These are phyloP conservation scores for Brachionus rubens DNA, from an alignment of 1,140 invertebrate genomes.

Conservation along the genomic window DNA sequence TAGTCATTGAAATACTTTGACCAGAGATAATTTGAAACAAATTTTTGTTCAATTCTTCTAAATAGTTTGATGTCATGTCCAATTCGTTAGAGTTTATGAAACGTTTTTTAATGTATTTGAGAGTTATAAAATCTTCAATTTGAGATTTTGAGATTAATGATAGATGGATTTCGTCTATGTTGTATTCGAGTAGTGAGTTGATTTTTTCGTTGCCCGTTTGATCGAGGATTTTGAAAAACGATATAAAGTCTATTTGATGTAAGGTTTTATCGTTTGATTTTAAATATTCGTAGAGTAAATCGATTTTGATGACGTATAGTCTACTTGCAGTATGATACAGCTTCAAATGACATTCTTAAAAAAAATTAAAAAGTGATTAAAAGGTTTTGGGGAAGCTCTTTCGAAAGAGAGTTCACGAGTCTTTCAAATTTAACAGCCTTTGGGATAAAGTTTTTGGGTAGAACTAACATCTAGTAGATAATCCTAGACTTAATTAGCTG, in stretches of 20 bases:
- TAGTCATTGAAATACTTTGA: slow-evolving; percentile 31
- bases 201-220: slow-evolving; percentile 41
- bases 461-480: too few relatives aligned
- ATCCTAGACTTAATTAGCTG: too few relatives aligned
- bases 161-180: neutral
- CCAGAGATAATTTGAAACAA: slow-evolving; percentile 3
- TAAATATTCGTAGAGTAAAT: slow-evolving; percentile 3
- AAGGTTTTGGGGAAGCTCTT: too few relatives aligned
- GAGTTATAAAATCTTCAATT: slow-evolving; percentile 13
- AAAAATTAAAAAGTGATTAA: neutral
- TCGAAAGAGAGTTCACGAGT: too few relatives aligned
- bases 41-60: slow-evolving; percentile 12
- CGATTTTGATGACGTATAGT: slow-evolving; percentile 30
- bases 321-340: neutral
- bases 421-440: too few relatives aligned
- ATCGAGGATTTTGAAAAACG: slow-evolving; percentile 1
- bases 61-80: slow-evolving; percentile 2
- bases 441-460: too few relatives aligned
- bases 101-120: slow-evolving; percentile 7
- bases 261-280: neutral
- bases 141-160: neutral
- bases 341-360: slow-evolving; percentile 22
- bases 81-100: slow-evolving; percentile 1
- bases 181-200: slow-evolving; percentile 41
- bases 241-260: neutral